phyloP scores from a whole-genome alignment of 2,888 invertebrate species.

The Apodemia mormo region DNA sequence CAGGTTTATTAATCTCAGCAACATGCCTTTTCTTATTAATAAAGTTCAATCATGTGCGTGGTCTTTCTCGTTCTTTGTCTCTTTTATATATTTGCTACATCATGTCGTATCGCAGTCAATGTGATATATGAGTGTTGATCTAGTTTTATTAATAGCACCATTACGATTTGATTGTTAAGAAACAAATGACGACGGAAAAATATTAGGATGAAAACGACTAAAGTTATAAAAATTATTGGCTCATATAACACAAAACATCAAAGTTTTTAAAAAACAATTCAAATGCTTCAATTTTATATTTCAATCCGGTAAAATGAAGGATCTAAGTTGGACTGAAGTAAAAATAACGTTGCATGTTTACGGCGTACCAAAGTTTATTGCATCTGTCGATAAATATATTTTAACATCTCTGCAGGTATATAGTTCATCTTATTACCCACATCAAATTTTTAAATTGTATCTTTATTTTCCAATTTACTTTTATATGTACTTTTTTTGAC shows the following conservation, averaged over 20 bases:
- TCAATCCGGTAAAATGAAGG: slow-evolving; percentile 2
- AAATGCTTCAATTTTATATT: slow-evolving; percentile 16
- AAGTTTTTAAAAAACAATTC: slow-evolving; percentile 4
- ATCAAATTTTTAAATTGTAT: background rate
- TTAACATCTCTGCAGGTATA: background rate
- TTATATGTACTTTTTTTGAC: too few species aligned
- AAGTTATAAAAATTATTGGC: background rate
- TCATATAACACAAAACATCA: background rate
- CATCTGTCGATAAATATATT: slow-evolving; percentile 4
- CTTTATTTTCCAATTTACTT: too few species aligned
- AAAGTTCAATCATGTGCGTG: too few species aligned
- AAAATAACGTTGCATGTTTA: slow-evolving; percentile 15
- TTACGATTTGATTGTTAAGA: too few species aligned
- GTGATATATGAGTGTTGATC: too few species aligned
- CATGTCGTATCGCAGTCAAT: too few species aligned
- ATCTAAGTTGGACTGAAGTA: slow-evolving; percentile 4
- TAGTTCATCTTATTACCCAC: background rate
- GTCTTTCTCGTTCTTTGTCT: too few species aligned
- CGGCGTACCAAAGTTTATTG: slow-evolving; percentile 13
- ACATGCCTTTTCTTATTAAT: too few species aligned
- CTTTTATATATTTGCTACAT: too few species aligned
- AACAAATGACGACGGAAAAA: too few species aligned
- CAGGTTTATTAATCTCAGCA: too few species aligned
- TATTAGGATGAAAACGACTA: background rate
- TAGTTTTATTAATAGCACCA: too few species aligned